Evolutionary conservation across 2,113 vertebrate genomes (phyloP).

Genomic region (Canis aureus): DNA sequence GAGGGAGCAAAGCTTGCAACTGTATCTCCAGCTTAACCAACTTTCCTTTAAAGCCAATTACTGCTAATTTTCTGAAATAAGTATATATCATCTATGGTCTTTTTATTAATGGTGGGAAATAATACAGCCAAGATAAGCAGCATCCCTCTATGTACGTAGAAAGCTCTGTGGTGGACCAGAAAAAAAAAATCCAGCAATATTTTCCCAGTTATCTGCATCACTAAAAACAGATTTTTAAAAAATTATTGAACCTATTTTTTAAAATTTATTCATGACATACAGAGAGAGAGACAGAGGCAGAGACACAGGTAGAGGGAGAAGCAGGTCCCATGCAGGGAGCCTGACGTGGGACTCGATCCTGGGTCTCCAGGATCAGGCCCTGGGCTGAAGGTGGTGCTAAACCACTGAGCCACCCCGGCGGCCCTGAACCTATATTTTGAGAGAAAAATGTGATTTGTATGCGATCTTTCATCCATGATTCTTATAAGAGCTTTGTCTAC

Average conservation of each 20-base stretch:
- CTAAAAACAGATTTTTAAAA: slow-evolving; percentile 24
- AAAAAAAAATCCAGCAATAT: background rate
- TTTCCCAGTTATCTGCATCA: background rate
- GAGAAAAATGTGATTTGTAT: background rate
- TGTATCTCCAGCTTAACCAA: background rate
- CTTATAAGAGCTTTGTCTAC: slow-evolving; percentile 38
- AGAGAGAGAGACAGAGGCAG: too few relatives aligned
- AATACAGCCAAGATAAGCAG: background rate
- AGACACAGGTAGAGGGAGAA: too few relatives aligned
- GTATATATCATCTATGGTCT: background rate
- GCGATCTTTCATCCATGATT: slow-evolving; percentile 1
- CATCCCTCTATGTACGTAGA: slow-evolving; percentile 45
- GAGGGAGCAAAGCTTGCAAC: background rate
- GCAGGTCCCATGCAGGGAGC: too few relatives aligned
- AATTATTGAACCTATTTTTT: background rate
- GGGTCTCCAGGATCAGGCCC: too few relatives aligned
- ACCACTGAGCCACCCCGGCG: too few relatives aligned
- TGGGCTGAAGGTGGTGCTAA: too few relatives aligned
- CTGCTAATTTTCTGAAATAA: slow-evolving; percentile 30
- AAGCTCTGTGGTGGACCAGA: slow-evolving; percentile 18
- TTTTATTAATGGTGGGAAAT: background rate
- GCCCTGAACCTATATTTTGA: background rate
- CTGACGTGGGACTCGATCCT: too few relatives aligned
- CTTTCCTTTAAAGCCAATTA: background rate
- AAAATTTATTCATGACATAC: too few relatives aligned